Conservation (phyloP, 2,888 invertebrate genomes). For the Rhagophthalmus giganteus region DNA sequence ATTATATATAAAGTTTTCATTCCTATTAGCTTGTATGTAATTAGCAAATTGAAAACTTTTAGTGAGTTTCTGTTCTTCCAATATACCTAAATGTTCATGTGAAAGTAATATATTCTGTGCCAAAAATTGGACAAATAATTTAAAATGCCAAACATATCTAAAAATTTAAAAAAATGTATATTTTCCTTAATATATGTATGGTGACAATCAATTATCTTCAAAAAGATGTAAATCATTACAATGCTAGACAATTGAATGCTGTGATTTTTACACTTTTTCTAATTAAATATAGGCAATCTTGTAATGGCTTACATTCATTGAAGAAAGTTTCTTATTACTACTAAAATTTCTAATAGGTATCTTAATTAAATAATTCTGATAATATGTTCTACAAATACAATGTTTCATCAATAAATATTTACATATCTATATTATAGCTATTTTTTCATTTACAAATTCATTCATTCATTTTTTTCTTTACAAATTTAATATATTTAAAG, state of each 20-base stretch:
- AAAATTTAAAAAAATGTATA: conserved; percentile 8
- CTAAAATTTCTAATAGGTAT: neutral
- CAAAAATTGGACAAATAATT: conserved; percentile 24
- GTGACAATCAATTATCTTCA: conserved; percentile 14
- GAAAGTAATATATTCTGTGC: conserved; percentile 18
- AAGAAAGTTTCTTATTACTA: conserved; percentile 8
- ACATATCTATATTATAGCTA: neutral
- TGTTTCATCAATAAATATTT: neutral
- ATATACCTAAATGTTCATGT: conserved; percentile 3
- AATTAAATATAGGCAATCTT: conserved; percentile 10
- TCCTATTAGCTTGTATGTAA: conserved; percentile 24
- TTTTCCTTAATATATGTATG: conserved; percentile 12
- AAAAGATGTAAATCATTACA: conserved; percentile 14
- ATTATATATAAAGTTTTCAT: conserved; percentile 17
- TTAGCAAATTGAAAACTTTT: neutral
- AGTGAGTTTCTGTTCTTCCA: conserved; percentile 24
- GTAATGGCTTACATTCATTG: conserved; percentile 16
- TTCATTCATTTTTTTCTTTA: too few relatives aligned
- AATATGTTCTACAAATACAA: conserved; percentile 1
- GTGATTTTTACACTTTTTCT: conserved; percentile 25
- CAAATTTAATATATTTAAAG: too few relatives aligned
- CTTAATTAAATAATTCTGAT: neutral
- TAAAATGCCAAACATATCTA: conserved; percentile 22
- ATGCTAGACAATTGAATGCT: conserved; percentile 19
- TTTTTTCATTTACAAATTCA: neutral